A percentile compares a stretch with the other conserved stretches of the same genome.
phyloP scores from a whole-genome alignment of 2,888 invertebrate species.

The Melanophora roralis region DNA sequence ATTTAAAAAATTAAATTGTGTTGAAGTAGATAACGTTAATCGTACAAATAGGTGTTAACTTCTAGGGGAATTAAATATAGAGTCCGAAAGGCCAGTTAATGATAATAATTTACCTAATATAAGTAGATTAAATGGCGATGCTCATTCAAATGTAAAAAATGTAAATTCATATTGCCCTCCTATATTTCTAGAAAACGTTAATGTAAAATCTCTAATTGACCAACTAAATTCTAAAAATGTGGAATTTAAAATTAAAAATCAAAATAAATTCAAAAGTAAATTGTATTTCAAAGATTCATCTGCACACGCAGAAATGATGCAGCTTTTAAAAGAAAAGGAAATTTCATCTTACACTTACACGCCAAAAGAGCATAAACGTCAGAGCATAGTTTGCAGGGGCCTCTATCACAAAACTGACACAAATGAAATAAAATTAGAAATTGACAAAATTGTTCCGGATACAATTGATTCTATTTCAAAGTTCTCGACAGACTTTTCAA shows the following conservation, averaged over 20 bases:
- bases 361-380: neutral
- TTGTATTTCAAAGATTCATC: constrained; percentile 1
- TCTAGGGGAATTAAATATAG: no score
- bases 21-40: no score
- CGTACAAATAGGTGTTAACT: no score
- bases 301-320: neutral
- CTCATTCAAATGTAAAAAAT: neutral
- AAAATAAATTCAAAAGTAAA: neutral
- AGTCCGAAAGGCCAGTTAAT: no score
- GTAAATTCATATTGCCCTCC: neutral
- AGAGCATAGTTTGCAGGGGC: neutral
- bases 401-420: neutral
- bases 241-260: neutral
- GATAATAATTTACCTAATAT: no score
- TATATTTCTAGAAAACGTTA: neutral
- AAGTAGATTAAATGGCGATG: no score
- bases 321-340: neutral
- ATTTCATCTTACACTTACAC: neutral
- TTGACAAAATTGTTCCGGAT: neutral
- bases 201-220: constrained; percentile 1
- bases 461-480: neutral
- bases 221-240: constrained; percentile 4
- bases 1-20: no score
- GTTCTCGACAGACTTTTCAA: neutral
- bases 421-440: neutral